Percentiles rank a stretch among this genome's conserved stretches.
Conservation (phyloP, 2,113 vertebrate genomes). For the Malurus elegans region DNA sequence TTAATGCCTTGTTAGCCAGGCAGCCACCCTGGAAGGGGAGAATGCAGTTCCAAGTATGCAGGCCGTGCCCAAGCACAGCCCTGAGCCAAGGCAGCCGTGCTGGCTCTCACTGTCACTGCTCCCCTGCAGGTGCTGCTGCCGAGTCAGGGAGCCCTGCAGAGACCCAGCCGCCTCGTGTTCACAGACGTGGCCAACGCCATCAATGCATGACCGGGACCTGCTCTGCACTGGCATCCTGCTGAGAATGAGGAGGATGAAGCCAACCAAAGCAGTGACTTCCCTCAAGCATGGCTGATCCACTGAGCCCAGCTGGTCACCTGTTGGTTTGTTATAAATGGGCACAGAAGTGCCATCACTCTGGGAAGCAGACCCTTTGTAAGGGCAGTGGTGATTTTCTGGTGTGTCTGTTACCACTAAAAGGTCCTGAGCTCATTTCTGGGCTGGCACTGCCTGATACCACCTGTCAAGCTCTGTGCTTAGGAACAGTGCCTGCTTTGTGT, state of each 20-base stretch:
- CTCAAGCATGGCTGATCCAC: background rate
- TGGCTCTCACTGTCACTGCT: background rate
- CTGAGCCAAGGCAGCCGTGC: background rate
- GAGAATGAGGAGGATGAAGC: background rate
- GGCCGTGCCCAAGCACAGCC: background rate
- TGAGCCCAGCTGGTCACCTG: background rate
- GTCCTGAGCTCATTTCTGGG: background rate
- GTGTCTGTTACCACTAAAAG: background rate
- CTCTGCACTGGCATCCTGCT: background rate
- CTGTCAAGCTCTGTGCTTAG: background rate
- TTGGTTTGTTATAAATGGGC: background rate
- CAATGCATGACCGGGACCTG: slow-evolving; percentile 77
- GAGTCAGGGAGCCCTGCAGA: slow-evolving; percentile 86
- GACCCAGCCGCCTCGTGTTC: slow-evolving; percentile 94
- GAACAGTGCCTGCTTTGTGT: background rate
- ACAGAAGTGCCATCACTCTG: background rate
- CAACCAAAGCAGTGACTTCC: slow-evolving; percentile 10
- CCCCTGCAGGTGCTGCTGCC: slow-evolving; percentile 81
- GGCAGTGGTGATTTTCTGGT: background rate
- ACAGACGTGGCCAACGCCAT: slow-evolving; percentile 93
- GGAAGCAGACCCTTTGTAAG: background rate
- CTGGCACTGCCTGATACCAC: background rate
- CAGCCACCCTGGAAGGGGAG: background rate
- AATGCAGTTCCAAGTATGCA: background rate
- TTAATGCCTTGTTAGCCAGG: background rate